Base-by-base conservation (phyloP, 2,888 invertebrate genomes). In the Fissipunctia ypsillon region DNA sequence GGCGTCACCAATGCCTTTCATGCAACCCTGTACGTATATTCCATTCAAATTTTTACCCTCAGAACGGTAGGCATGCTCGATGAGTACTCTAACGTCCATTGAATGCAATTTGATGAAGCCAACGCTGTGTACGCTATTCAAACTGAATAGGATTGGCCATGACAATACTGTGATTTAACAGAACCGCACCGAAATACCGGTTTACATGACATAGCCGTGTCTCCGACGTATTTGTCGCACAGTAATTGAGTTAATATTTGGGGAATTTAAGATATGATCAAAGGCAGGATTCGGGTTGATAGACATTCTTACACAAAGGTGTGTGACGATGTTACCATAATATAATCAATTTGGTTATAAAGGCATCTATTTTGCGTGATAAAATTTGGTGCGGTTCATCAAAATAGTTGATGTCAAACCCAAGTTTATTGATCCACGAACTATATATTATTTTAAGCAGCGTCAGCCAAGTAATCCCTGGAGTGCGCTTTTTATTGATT, bases 31-130 rank as follows among this genome's bases (percentile, higher is more conserved):
- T 90, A 92, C 92, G 90, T 91, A 92, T 93, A 93, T 93, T 92
- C 95, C 93, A 96, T 96, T 96, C 95, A 96, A 95, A 96, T 96
- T 96, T 96, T 96, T 96, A 94, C 95, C 95, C 96, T 92, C 91
- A 90, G 88, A 90, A 88, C 91, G 88, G 83, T 85, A 89, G 89
- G 90, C 89, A 92, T 92, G 93, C 91, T 93, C 93, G 91, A 94
- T 91, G 94, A 95, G 95, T 93, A 93, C 94, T 94, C 94, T 93
- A 93, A 92, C 94, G 93, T 91, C 93, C 94, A 93, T 94, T 95
- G 93, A 94, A 88, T 94, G 95, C 95, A 95, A 96, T 96, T 96
- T 95, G 95, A 95, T 95, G 95, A 94, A 95, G 94, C 95, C 91
- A 92, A 89, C 89, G 90, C 91, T 90, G 90, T 93, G 93, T 91